phyloP scores from a whole-genome alignment of 2,797 vertebrate genomes.

The Enteromius paludinosus region DNA sequence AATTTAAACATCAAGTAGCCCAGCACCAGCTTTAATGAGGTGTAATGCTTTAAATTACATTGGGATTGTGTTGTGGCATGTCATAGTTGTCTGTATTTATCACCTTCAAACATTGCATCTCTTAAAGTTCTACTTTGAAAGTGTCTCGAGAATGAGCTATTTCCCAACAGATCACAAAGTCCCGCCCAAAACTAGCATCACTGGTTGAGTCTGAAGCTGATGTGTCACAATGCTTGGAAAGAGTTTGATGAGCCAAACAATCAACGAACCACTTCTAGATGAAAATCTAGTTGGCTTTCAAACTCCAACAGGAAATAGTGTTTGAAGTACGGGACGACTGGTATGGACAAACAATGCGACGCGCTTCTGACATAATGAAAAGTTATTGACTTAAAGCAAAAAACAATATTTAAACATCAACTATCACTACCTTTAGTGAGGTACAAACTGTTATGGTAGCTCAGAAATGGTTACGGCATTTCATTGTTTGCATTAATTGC shows the following conservation, averaged over 20 bases:
- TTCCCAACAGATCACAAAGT: background rate
- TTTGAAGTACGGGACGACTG: background rate
- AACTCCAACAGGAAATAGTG: background rate
- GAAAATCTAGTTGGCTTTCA: background rate
- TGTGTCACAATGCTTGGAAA: background rate
- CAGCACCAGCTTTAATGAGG: too few relatives aligned
- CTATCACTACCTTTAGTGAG: too few relatives aligned
- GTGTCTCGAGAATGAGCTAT: background rate
- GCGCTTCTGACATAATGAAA: background rate
- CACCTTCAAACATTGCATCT: background rate
- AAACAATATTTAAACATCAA: background rate
- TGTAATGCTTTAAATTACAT: background rate
- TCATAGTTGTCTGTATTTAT: background rate
- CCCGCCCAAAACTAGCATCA: background rate
- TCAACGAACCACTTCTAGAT: background rate
- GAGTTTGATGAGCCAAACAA: background rate
- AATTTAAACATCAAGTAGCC: background rate
- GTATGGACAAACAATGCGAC: background rate
- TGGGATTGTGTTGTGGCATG: background rate
- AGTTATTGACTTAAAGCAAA: background rate
- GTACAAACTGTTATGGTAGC: background rate
- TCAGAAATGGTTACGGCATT: background rate
- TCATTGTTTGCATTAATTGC: background rate
- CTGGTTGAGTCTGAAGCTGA: background rate
- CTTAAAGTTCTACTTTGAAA: background rate